Evolutionary conservation across 2,888 invertebrate genomes (phyloP), one percentile per base, ranked within the genome.

Genomic region (Apodemia mormo): DNA sequence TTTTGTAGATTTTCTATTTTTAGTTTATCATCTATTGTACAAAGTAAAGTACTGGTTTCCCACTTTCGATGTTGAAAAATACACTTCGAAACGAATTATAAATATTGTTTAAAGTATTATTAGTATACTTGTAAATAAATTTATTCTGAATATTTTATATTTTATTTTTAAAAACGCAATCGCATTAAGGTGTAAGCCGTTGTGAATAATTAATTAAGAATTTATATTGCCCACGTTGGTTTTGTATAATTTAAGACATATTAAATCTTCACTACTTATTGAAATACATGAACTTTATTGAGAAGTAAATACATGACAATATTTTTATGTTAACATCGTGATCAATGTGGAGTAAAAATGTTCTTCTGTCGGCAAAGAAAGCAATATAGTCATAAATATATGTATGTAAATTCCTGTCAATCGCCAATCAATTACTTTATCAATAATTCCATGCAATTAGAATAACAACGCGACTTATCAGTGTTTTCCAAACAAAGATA

Each of bases 31-130:
- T 85, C 81, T 85, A 85, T 82, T 92, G 92, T 92, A 92, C 92
- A 92, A 92, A 92, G 87, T 90, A 87, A 84, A 85, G 79, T 85
- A 85, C 86, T 82, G 82, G 86, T 87, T 85, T 85, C 85, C 78
- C 79, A 83, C 79, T 80, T 82, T 86, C 86, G 82, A 83, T 84
- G 85, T 82, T 84, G 56, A 29, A 56, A 8, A 61, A 6, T 61
- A 30, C 29, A 61, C 61, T 61, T 82, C 83, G 80, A 82, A 77
- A 72, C 77, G 82, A 81, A 82, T 84, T 92, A 91, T 92, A 91
- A 90, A 91, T 92, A 91, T 91, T 90, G 88, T 91, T 92, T 91
- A 85, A 91, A 92, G 92, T 92, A 92, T 92, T 92, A 92, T 88
- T 92, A 92, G 92, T 85, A 85, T 90, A 92, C 85, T 77, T 92